Percentiles rank a stretch among this genome's conserved stretches.
Conservation (phyloP, 2,113 vertebrate genomes). For the Microtus montanus region DNA sequence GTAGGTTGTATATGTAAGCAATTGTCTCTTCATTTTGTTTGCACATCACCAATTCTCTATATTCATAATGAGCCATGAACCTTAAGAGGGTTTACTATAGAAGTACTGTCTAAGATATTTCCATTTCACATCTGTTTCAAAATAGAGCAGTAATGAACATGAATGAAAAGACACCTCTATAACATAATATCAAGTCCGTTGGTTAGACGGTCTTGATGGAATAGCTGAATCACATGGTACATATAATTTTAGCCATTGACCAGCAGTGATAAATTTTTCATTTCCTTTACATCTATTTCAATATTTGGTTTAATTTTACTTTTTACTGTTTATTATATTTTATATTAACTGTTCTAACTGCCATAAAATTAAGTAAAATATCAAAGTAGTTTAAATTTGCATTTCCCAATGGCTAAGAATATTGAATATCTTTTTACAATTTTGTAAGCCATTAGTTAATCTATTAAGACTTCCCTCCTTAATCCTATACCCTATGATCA, state of each 20-base stretch:
- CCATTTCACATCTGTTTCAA: no score
- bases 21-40: neutral
- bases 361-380: neutral
- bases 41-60: neutral
- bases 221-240: neutral
- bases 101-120: neutral
- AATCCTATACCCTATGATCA: neutral
- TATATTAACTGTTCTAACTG: neutral
- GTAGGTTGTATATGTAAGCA: neutral
- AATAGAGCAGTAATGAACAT: neutral
- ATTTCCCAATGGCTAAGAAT: neutral
- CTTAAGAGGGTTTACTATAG: neutral
- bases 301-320: neutral
- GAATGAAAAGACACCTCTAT: neutral
- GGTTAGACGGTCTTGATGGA: neutral
- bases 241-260: neutral
- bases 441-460: neutral
- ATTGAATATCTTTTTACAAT: neutral
- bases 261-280: neutral
- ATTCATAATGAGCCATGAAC: neutral
- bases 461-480: neutral
- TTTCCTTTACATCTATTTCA: neutral
- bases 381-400: neutral
- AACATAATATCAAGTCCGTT: neutral
- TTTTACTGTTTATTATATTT: neutral